A percentile compares a stretch with the other conserved stretches of the same genome.
Conservation (phyloP, 30 jellyfish, hydroid and myxozoan genomes). For the Hydra vulgaris region DNA sequence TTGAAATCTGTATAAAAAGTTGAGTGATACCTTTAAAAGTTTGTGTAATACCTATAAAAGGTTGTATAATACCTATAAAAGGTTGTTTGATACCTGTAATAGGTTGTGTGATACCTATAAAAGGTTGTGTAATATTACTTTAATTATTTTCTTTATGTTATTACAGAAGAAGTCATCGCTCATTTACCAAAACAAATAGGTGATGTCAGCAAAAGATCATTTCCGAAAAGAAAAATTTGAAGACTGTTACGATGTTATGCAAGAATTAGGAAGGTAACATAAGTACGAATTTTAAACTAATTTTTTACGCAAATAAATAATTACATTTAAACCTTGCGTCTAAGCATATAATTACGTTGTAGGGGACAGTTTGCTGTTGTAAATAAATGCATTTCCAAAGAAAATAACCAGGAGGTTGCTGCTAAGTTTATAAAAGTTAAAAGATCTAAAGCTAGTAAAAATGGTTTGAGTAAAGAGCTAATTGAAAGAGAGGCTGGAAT, state of each 20-base stretch:
- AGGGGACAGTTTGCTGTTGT: conserved; percentile 98
- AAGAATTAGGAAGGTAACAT: conserved; percentile 79
- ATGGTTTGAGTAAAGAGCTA: conserved; percentile 71
- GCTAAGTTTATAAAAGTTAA: conserved; percentile 78
- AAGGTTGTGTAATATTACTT: too few species aligned
- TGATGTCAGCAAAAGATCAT: conserved; percentile 5
- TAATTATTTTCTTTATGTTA: too few species aligned
- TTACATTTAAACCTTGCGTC: neutral
- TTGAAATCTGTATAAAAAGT: too few species aligned
- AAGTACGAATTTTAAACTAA: neutral
- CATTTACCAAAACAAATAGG: too few species aligned
- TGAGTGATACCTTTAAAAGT: too few species aligned
- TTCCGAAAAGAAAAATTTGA: conserved; percentile 51
- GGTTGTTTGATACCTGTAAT: too few species aligned
- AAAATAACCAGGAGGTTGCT: conserved; percentile 47
- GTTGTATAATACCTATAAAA: too few species aligned
- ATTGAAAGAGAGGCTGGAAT: conserved; percentile 83
- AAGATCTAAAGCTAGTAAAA: conserved; percentile 62
- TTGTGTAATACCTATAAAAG: too few species aligned
- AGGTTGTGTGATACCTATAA: too few species aligned
- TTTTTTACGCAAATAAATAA: too few species aligned
- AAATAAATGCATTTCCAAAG: conserved; percentile 51
- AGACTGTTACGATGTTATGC: conserved; percentile 40
- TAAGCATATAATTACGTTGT: too few species aligned
- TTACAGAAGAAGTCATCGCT: too few species aligned